Conservation (phyloP, 2,888 invertebrate species). For the Linhomoeus sp. region DNA sequence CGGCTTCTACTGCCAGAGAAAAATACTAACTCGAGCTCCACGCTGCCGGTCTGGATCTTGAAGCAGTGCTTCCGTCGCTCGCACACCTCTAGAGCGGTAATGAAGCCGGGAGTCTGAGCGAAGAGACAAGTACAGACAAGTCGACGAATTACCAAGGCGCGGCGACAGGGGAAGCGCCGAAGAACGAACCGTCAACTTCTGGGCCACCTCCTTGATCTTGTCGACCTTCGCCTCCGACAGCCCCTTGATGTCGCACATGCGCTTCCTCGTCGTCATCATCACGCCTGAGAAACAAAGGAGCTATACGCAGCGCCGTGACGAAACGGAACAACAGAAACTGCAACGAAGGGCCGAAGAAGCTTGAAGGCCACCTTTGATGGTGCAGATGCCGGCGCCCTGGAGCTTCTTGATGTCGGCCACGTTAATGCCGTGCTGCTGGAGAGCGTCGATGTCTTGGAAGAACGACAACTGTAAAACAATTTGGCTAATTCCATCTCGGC, state of each 20-base stretch:
- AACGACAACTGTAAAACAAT: no score
- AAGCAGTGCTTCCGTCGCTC: constrained; percentile 51
- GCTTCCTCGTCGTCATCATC: constrained; percentile 56
- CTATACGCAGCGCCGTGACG: no score
- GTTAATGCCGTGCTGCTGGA: no score
- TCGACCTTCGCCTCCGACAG: constrained; percentile 55
- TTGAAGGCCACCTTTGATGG: constrained; percentile 56
- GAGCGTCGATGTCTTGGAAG: no score
- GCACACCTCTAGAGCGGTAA: constrained; percentile 52
- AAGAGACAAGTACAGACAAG: constrained; percentile 1
- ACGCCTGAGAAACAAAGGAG: no score
- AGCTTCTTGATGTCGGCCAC: constrained; percentile 55
- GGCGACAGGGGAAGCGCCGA: neutral
- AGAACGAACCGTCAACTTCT: constrained; percentile 40
- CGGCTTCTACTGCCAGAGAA: no score
- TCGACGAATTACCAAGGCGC: neutral
- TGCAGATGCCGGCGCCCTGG: constrained; percentile 54
- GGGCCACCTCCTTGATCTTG: constrained; percentile 55
- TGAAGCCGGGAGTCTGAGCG: constrained; percentile 40
- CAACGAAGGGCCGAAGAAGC: no score
- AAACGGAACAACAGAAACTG: no score
- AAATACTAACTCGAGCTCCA: constrained; percentile 43
- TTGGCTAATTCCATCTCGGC: no score
- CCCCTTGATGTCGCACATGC: constrained; percentile 49
- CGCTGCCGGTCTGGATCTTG: constrained; percentile 40